Evolutionary conservation across 2,888 invertebrate species (phyloP).

Genomic region (Cantharis rufa): DNA sequence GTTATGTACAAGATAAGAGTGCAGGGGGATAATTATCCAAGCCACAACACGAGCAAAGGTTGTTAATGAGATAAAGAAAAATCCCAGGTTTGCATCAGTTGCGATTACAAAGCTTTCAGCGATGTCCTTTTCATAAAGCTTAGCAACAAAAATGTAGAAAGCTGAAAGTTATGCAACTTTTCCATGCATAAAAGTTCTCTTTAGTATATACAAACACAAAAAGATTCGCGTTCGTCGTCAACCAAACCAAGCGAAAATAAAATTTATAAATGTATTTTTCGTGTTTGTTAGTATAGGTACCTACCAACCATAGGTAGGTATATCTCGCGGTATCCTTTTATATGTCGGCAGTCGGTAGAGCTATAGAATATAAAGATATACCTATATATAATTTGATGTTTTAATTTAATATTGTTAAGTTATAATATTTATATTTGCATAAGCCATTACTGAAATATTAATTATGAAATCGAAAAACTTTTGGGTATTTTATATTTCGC

Average conservation of each 20-base stretch:
- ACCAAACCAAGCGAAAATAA: conserved; percentile 29
- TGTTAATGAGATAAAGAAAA: conserved; percentile 30
- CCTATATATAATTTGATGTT: conserved; percentile 13
- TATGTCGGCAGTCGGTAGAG: conserved; percentile 15
- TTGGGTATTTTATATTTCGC: not conserved
- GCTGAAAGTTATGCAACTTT: conserved; percentile 28
- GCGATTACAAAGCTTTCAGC: conserved; percentile 25
- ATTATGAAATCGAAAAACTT: not conserved
- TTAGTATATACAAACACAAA: conserved; percentile 18
- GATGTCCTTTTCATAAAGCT: conserved; percentile 27
- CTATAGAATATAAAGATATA: not conserved
- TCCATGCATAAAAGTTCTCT: conserved; percentile 25
- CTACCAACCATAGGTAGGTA: not conserved
- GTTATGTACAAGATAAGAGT: not conserved
- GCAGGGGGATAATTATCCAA: not conserved
- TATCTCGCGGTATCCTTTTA: not conserved
- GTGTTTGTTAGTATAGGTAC: conserved; percentile 11
- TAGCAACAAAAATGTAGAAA: conserved; percentile 26
- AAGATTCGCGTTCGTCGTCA: conserved; percentile 27
- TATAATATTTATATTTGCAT: not conserved
- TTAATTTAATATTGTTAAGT: conserved; percentile 16
- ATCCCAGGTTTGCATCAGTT: conserved; percentile 11
- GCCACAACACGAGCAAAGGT: conserved; percentile 7
- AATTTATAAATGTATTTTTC: conserved; percentile 33
- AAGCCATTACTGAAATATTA: not conserved